phyloP scores from a whole-genome alignment of 2,888 invertebrate genomes.

The Xylocampa areola region DNA sequence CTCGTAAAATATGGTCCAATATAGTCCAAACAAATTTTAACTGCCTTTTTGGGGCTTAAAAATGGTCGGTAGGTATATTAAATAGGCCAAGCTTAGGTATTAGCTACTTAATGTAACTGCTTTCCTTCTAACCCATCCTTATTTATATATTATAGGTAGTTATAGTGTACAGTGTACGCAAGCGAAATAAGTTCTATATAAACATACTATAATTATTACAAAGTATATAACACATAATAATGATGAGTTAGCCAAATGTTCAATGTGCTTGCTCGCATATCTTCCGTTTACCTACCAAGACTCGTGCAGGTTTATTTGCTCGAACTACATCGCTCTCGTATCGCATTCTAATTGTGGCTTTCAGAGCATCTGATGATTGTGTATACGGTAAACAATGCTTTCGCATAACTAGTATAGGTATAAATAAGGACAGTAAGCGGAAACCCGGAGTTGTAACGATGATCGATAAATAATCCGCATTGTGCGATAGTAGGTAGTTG shows the following conservation, averaged over 20 bases:
- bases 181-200: constrained; percentile 5
- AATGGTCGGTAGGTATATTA: constrained; percentile 42
- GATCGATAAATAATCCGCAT: constrained; percentile 66
- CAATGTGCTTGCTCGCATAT: constrained; percentile 53
- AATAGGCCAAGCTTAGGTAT: constrained; percentile 47
- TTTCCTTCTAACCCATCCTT: constrained; percentile 17
- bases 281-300: constrained; percentile 49
- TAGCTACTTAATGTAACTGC: constrained; percentile 3
- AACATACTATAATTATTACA: constrained; percentile 33
- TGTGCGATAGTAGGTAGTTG: constrained; percentile 56
- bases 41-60: constrained; percentile 64
- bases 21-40: constrained; percentile 64
- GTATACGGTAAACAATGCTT: constrained; percentile 42
- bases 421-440: constrained; percentile 39
- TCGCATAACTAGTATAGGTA: constrained; percentile 32
- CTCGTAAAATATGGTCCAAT: too few species aligned
- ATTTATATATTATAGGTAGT: constrained; percentile 44
- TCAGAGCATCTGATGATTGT: constrained; percentile 36
- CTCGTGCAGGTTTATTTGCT: constrained; percentile 47
- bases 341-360: constrained; percentile 59
- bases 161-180: constrained; percentile 13
- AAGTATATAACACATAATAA: constrained; percentile 50
- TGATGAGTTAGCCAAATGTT: constrained; percentile 51
- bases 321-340: constrained; percentile 43
- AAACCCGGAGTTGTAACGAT: constrained; percentile 37